Conservation (phyloP, 2,888 invertebrate genomes). For the Pocota personata region DNA sequence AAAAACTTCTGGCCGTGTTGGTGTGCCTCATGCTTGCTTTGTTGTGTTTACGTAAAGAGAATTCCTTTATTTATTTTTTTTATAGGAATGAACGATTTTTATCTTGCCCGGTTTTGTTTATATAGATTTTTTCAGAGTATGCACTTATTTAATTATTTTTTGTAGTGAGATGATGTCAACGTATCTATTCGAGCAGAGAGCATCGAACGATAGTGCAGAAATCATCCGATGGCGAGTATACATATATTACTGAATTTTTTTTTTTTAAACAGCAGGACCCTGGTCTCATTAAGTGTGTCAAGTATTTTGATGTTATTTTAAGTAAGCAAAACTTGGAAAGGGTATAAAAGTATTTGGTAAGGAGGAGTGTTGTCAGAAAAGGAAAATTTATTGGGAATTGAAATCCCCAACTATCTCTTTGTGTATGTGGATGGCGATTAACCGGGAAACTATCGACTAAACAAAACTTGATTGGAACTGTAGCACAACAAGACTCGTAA, state of each 20-base stretch:
- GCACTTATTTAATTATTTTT: background rate
- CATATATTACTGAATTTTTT: background rate
- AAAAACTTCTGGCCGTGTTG: conserved; percentile 3
- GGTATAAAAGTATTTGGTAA: too few relatives aligned
- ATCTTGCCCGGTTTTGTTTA: conserved; percentile 11
- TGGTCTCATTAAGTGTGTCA: background rate
- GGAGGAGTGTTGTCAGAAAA: too few relatives aligned
- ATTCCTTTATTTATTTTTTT: background rate
- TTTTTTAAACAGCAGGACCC: background rate
- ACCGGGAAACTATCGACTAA: too few relatives aligned
- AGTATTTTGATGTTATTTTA: background rate
- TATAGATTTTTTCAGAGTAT: conserved; percentile 7
- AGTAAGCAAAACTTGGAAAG: too few relatives aligned
- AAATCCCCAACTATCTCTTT: too few relatives aligned
- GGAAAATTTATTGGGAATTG: too few relatives aligned
- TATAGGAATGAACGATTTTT: background rate
- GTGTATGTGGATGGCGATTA: too few relatives aligned
- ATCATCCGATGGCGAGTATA: background rate
- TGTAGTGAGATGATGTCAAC: conserved; percentile 7
- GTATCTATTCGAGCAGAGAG: background rate
- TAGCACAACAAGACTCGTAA: too few relatives aligned
- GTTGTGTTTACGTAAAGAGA: conserved; percentile 31
- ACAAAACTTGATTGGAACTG: too few relatives aligned
- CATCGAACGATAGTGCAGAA: conserved; percentile 21
- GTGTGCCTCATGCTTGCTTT: conserved; percentile 12